Evolutionary conservation across 2,888 invertebrate species (phyloP), one percentile per base, ranked within the genome.

Genomic region (Antheraea assamensis): DNA sequence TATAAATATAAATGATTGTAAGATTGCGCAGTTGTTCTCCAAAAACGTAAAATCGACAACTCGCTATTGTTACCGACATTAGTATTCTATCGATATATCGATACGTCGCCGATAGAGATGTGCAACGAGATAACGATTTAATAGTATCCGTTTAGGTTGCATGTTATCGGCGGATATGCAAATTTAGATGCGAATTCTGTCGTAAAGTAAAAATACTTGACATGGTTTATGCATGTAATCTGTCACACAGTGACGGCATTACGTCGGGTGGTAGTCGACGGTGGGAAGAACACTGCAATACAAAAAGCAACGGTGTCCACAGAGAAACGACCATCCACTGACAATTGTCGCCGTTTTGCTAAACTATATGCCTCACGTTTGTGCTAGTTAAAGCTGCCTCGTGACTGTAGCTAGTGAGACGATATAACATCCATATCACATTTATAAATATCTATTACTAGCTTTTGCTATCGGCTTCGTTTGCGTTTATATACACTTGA

Each of bases 61-160:
- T 68, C 72, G 74, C 87, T 80, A 88, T 89, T 90, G 88, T 89
- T 76, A 78, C 79, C 74, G 81, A 81, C 81, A 83, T 90, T 89
- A 88, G 87, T 89, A 90, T 90, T 87, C 89, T 80, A 82, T 82
- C 82, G 81, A 83, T 84, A 84, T 79, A 74, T 77, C 78, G 76
- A 77, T 78, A 76, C 75, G 81, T 79, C 82, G 80, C 79, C 77
- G 83, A 78, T 78, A 79, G 74, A 87, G 87, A 88, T 88, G 80
- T 84, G 81, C 81, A 83, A 76, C 81, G 79, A 85, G 85, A 87
- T 87, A 86, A 80, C 78, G 68, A n/a, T 75, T 78, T 82, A 84
- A 82, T 80, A 76, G 78, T 72, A 74, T 74, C 74, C 74, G 71
- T 71, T 76, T 74, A 76, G 61, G 64, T 77, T 78, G 78, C 79